A percentile compares a stretch with the other conserved stretches of the same genome.
phyloP scores from a whole-genome alignment of 2,888 invertebrate genomes.

The Psococerastis gibbosa region DNA sequence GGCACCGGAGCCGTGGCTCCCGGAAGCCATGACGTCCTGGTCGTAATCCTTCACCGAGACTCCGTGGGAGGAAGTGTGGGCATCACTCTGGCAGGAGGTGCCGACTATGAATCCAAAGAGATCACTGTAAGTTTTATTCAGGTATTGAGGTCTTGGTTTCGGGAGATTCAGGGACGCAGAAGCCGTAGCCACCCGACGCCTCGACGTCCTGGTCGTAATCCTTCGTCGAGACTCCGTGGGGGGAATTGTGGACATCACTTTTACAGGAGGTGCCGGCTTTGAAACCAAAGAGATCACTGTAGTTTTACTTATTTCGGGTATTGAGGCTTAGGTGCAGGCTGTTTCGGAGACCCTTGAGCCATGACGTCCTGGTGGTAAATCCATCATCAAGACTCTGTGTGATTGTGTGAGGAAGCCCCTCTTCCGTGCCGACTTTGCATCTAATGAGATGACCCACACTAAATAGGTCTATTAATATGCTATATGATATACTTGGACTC shows the following conservation, averaged over 20 bases:
- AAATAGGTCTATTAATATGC: no score
- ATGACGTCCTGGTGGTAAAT: conserved; percentile 25
- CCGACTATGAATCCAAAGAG: conserved; percentile 80
- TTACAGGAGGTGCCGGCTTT: conserved; percentile 78
- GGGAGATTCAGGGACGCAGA: conserved; percentile 10
- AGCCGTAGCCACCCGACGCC: not conserved
- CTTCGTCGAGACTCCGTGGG: conserved; percentile 45
- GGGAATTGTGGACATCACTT: conserved; percentile 66
- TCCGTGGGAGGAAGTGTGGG: conserved; percentile 58
- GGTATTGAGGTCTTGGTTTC: no score
- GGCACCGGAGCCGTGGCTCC: conserved; percentile 5
- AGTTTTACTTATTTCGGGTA: no score
- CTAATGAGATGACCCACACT: no score
- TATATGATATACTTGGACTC: no score
- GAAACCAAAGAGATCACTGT: conserved; percentile 84
- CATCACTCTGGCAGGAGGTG: conserved; percentile 72
- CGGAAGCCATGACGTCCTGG: conserved; percentile 31
- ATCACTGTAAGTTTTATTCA: conserved; percentile 71
- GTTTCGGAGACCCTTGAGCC: conserved; percentile 10
- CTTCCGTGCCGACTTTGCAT: conserved; percentile 79
- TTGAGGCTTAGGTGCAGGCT: no score
- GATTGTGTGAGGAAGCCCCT: conserved; percentile 67
- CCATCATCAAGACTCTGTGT: conserved; percentile 43
- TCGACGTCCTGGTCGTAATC: conserved; percentile 41
- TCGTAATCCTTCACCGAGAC: conserved; percentile 46